Base-by-base conservation (phyloP, 30 jellyfish, hydroid and myxozoan genomes). In the Cassiopea andromeda region DNA sequence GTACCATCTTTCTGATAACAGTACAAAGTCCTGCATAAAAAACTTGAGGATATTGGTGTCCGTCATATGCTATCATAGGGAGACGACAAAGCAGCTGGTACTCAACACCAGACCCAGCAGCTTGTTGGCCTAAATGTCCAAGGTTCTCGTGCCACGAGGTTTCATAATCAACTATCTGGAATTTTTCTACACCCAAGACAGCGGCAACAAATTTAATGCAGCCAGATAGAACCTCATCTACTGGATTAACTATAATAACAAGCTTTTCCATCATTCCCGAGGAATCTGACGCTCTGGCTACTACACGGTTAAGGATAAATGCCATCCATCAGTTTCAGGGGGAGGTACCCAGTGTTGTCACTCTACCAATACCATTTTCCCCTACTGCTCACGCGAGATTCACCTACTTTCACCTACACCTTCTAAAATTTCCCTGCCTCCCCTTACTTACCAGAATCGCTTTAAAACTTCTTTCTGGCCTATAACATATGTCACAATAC, bases 11-110 rank as follows among this genome's bases (percentile, higher is more conserved):
- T 76, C 93, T 43, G 15, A 66, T 74, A 74, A 85, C 93, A 1
- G 93, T 85, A 72, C 93, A 85, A 4, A 85, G 75, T 44, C 93
- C 93, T 1, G 93, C 93, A 85, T 85, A 85, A 18, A 48, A 57
- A 45, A 85, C 49, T 7, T 5, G 60, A 44, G 93, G 87, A 13
- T 45, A 48, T 46, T 81, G 69, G 60, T n/a, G 7, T 19, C 16
- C 54, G 15, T 17, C 79, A 43, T 70, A 2, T 1, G 38, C 5
- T 2, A 70, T n/a, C 10, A 43, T 43, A 12, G 79, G 79, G 47
- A 70, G 38, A 7, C 54, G 15, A 27, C 79, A 70, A 7, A 70
- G 10, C 79, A 14, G 6, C 5, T 12, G 57, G 27, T 2, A 4
- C n/a, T 70, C 79, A 27, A 7, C 79, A 70, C 4, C 27, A 8